A percentile compares a stretch with the other conserved stretches of the same genome.
Evolutionary conservation across 2,797 vertebrate genomes (phyloP).

Genomic region (Leptatherina wallacei): DNA sequence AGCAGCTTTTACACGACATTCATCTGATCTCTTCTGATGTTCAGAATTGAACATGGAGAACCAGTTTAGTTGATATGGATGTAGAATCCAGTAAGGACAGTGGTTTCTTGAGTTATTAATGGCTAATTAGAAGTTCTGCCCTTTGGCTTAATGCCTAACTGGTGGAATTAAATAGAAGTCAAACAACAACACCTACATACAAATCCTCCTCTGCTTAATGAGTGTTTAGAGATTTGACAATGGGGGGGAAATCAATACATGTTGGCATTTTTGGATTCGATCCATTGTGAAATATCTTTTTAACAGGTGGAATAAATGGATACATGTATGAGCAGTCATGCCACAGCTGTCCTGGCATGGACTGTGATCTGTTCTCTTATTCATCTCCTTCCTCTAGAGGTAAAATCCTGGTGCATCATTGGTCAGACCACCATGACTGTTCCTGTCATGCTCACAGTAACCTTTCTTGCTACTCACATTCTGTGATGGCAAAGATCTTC

Average conservation of each 20-base stretch:
- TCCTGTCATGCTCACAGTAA: conserved; percentile 51
- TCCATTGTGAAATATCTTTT: conserved; percentile 3
- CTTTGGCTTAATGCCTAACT: conserved; percentile 20
- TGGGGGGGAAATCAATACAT: background rate
- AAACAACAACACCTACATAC: conserved; percentile 30
- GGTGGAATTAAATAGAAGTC: conserved; percentile 1
- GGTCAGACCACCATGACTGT: conserved; percentile 43
- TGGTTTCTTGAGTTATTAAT: conserved; percentile 43
- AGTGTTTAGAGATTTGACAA: conserved; percentile 8
- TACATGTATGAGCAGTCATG: conserved; percentile 27
- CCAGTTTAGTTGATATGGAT: conserved; percentile 21
- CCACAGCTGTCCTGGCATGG: conserved; percentile 23
- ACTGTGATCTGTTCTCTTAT: conserved; percentile 29
- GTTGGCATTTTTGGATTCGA: background rate
- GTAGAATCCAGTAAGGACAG: conserved; percentile 16
- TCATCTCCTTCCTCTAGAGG: conserved; percentile 17
- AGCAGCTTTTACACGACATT: conserved; percentile 60
- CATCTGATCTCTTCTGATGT: conserved; percentile 40
- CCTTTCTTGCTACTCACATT: conserved; percentile 37
- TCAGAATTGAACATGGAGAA: conserved; percentile 15
- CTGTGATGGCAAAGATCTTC: conserved; percentile 16
- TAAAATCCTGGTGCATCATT: conserved; percentile 26
- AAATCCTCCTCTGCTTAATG: conserved; percentile 19
- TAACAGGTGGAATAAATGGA: conserved; percentile 43
- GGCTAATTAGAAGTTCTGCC: conserved; percentile 45